phyloP scores from a whole-genome alignment of 2,113 vertebrate species.

The Lethenteron reissneri region DNA sequence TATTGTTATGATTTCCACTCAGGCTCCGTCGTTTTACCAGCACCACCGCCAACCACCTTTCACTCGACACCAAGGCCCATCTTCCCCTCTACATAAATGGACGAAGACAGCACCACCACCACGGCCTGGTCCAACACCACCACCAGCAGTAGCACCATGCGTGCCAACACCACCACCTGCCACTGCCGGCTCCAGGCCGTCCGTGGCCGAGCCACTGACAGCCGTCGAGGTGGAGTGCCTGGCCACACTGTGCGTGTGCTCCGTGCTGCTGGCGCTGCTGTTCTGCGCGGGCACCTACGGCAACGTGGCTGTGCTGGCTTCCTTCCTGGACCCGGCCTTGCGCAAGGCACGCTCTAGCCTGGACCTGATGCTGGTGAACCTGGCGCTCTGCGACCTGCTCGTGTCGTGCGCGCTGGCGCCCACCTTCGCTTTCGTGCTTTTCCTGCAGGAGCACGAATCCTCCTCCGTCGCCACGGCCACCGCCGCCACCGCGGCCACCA shows the following conservation, averaged over 20 bases:
- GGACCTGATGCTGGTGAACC: constrained; percentile 87
- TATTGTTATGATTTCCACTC: too few species aligned
- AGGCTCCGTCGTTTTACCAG: too few species aligned
- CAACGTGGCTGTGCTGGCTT: constrained; percentile 75
- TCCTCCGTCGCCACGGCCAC: constrained; percentile 41
- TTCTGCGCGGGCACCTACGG: constrained; percentile 81
- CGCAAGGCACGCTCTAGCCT: constrained; percentile 87
- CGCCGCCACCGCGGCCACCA: constrained; percentile 33
- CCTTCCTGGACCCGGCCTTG: constrained; percentile 78
- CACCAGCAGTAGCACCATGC: too few species aligned
- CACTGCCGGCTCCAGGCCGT: too few species aligned
- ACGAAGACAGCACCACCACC: too few species aligned
- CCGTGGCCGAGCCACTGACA: too few species aligned
- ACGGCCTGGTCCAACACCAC: too few species aligned
- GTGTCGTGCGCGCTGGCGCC: constrained; percentile 67
- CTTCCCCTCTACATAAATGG: too few species aligned
- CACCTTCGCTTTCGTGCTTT: constrained; percentile 64
- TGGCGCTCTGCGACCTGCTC: constrained; percentile 86
- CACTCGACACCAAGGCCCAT: too few species aligned
- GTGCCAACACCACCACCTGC: too few species aligned
- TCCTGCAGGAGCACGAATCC: constrained; percentile 29
- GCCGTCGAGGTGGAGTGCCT: too few species aligned
- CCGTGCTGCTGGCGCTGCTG: constrained; percentile 44
- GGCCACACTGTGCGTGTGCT: constrained; percentile 50
- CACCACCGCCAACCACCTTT: too few species aligned